Base-by-base conservation (phyloP, 2,113 vertebrate genomes). In the Pogona vitticeps region DNA sequence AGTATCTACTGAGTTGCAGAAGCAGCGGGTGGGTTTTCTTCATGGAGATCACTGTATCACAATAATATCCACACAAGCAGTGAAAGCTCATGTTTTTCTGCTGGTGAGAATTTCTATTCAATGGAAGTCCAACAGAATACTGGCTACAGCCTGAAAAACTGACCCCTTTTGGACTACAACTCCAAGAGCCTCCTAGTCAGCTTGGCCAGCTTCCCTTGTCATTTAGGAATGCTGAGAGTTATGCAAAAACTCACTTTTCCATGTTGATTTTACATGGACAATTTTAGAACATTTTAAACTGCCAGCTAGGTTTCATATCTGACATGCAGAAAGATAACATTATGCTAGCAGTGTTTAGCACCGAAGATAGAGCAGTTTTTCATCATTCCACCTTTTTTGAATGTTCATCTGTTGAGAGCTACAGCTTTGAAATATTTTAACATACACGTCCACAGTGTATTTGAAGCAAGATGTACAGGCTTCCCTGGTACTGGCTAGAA, bases 391-490 rank as follows among this genome's bases (percentile, higher is more conserved):
- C 63, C 81, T 82, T 76, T 79, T 86, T 52, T 58, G 71, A 86
- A 92, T 88, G 26, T 75, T 61, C 26, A 75, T 23, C 6, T 46
- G 59, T 10, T 67, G 87, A 61, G 40, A 63, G 61, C 1, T 79
- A 80, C 86, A 58, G 38, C 67, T 77, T 78, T 85, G 56, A 88
- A 83, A 40, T 58, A n/a, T 76, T 77, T 56, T 90, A 52, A n/a
- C 68, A 71, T 36, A 20, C 18, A 23, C 5, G 33, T 59, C 33
- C 80, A 87, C 88, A 85, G 78, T 56, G 83, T 46, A 77, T 6
- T 58, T 21, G 21, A 89, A 28, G 78, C 88, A 92, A 90, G 2
- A 84, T 38, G 23, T 52, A 76, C 59, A 86, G 67, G 14, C 81
- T 77, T 36, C 46, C 31, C 72, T 42, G 0, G 18, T 84, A 87